Conservation (phyloP, 2,113 vertebrate species). For the Lamprologus sp. region DNA sequence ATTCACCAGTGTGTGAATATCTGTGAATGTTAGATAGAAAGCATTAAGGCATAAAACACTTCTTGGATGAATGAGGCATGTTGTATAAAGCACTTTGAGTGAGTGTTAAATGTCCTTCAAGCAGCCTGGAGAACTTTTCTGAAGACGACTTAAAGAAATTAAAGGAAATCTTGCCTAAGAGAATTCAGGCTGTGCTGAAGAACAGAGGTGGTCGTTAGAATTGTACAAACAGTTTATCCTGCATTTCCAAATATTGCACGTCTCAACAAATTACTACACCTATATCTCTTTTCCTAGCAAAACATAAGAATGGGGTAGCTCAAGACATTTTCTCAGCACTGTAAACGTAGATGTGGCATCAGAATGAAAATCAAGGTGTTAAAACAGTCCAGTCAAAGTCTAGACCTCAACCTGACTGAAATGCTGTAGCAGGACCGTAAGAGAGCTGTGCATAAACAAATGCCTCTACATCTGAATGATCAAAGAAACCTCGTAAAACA, state of each 20-base stretch:
- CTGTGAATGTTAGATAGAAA: background rate
- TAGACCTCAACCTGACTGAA: background rate
- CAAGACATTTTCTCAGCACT: background rate
- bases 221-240: background rate
- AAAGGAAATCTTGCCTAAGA: background rate
- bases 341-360: background rate
- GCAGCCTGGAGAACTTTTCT: background rate
- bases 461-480: background rate
- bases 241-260: background rate
- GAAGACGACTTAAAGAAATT: background rate
- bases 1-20: background rate
- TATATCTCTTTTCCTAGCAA: background rate
- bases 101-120: background rate
- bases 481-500: background rate
- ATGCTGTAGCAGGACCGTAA: background rate
- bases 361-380: background rate
- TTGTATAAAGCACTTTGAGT: background rate
- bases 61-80: background rate
- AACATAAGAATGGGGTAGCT: background rate
- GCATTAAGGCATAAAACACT: background rate
- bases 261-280: background rate
- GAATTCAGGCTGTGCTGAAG: background rate
- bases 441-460: background rate
- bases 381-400: background rate
- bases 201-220: background rate